A percentile compares a stretch with the other conserved stretches of the same genome.
Evolutionary conservation across 64 coral and sea anemone species (phyloP).

Genomic region (Pachyseris speciosa): DNA sequence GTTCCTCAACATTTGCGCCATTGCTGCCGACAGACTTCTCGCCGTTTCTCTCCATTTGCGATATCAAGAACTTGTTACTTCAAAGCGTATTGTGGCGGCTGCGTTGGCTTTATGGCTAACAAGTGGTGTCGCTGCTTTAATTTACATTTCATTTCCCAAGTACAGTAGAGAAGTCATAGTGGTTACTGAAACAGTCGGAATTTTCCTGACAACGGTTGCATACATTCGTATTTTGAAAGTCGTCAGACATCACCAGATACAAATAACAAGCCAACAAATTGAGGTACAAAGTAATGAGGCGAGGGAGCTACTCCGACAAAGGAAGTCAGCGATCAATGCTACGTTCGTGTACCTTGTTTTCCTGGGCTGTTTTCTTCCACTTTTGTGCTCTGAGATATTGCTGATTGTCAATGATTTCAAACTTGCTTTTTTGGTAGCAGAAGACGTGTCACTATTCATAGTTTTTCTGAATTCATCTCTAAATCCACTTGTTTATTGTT

Average conservation of each 20-base stretch:
- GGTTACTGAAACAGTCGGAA: background rate
- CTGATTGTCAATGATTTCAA: background rate
- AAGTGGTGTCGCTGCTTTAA: background rate
- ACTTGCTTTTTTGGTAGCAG: background rate
- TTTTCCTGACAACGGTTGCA: background rate
- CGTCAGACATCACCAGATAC: background rate
- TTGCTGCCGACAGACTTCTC: slow-evolving; percentile 45
- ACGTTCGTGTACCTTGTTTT: slow-evolving; percentile 15
- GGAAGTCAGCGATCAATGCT: background rate
- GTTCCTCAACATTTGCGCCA: background rate
- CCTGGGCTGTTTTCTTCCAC: background rate
- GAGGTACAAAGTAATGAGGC: background rate
- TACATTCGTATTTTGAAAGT: slow-evolving; percentile 3
- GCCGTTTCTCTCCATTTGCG: slow-evolving; percentile 31
- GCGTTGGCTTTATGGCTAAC: background rate
- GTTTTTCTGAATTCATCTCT: slow-evolving; percentile 7
- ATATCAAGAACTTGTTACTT: slow-evolving; percentile 25
- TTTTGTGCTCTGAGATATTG: background rate
- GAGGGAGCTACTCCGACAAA: background rate
- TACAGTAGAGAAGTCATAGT: background rate
- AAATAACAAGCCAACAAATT: slow-evolving; percentile 4
- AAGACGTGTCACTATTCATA: background rate
- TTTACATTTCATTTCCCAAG: background rate
- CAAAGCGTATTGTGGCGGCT: background rate
- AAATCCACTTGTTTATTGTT: slow-evolving; percentile 55